Conservation (phyloP, 1,140 invertebrate species). For the Atta texana region DNA sequence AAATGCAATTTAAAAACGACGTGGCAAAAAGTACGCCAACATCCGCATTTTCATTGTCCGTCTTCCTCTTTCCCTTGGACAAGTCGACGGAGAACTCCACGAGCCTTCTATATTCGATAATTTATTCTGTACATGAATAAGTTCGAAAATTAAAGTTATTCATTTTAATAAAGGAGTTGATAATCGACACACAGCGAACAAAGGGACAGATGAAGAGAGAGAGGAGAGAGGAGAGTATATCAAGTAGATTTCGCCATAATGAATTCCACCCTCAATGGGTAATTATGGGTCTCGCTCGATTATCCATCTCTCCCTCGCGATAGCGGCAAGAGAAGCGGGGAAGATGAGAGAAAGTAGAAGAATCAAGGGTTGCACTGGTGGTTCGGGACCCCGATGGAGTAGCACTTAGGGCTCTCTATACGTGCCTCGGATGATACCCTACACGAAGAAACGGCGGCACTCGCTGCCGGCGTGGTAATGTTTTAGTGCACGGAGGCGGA, state of each 20-base stretch:
- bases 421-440: conserved; percentile 79
- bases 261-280: conserved; percentile 82
- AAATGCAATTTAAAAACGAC: conserved; percentile 36
- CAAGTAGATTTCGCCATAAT: conserved; percentile 78
- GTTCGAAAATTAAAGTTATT: background rate
- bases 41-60: background rate
- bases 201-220: background rate
- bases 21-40: background rate
- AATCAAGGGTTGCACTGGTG: conserved; percentile 51
- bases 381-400: conserved; percentile 72
- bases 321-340: conserved; percentile 29
- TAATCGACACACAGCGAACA: background rate
- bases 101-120: background rate
- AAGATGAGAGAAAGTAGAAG: no score
- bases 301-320: conserved; percentile 65
- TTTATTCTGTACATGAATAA: background rate
- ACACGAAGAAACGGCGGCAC: conserved; percentile 72
- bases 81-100: background rate
- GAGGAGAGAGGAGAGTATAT: conserved; percentile 47
- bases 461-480: conserved; percentile 77
- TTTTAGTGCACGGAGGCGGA: conserved; percentile 76
- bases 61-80: background rate
- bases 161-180: background rate
- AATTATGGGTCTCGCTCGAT: conserved; percentile 77
- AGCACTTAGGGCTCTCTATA: conserved; percentile 79